Base-by-base conservation (phyloP, 2,888 invertebrate species). In the Eilema griseolum region DNA sequence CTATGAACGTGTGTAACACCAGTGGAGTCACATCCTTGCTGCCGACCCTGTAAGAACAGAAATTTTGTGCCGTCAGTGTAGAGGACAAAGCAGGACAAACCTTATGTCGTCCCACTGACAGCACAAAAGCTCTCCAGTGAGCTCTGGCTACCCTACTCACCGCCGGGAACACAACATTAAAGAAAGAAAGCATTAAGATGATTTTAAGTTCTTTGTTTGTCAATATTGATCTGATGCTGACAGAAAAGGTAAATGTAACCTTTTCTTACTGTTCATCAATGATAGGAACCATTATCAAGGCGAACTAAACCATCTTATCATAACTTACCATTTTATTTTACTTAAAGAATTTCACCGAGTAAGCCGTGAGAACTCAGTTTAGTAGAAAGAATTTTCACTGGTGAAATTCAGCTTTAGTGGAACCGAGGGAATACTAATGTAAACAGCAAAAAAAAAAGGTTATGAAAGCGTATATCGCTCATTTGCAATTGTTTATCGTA, bases 381-480 rank as follows among this genome's bases (percentile, higher is more conserved):
- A 52, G n/a, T 52, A 46, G 46, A 46, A 52, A n/a, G 52, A n/a
- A 52, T n/a, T 52, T 52, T 52, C 52, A 14, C 57, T 24, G 12
- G 24, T 59, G 4, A 24, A 59, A 46, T 63, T 26, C 41, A 11
- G 10, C 14, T 12, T 46, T 64, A 37, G 16, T 24, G 16, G 24
- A 23, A 31, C n/a, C 16, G 20, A 28, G 10, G 61, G 61, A n/a
- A 52, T 26, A 63, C 7, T 23, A 62, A 41, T 33, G 16, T 57
- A 37, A 12, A 37, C 37, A n/a, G 28, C 57, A 23, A 23, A 59
- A 28, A 52, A 28, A 52, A 63, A 60, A 79, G 82, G 81, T 80
- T 86, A 82, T 80, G 74, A 68, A 83, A 81, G 77, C 73, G 64
- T 52, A 69, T 72, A 74, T 75, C 71, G 70, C 74, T 77, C 63